Conservation (phyloP, 2,797 vertebrate genomes). For the Crax fasciolata region DNA sequence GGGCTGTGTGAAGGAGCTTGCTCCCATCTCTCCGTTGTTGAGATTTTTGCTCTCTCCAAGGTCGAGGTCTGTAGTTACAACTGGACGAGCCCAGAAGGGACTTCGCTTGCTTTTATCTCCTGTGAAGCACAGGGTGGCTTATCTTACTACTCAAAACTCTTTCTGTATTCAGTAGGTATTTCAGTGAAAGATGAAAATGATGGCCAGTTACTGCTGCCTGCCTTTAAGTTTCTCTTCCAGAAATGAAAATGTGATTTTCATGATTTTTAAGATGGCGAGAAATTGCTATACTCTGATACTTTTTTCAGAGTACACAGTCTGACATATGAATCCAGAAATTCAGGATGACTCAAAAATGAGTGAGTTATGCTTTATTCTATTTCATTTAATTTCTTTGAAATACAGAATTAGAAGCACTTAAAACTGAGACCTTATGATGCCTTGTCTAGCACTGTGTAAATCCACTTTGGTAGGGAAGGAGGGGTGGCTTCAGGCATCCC, state of each 20-base stretch:
- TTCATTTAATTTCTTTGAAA: background rate
- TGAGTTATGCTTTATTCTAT: background rate
- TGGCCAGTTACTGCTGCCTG: background rate
- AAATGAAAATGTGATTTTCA: background rate
- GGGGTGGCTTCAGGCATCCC: background rate
- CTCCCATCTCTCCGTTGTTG: background rate
- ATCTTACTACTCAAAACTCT: background rate
- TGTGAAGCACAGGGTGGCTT: background rate
- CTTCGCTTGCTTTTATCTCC: background rate
- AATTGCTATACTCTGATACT: background rate
- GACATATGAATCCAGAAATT: slow-evolving; percentile 28
- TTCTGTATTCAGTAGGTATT: background rate
- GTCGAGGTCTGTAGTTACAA: background rate
- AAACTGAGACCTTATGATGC: background rate
- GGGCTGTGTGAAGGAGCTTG: background rate
- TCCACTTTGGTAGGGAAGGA: background rate
- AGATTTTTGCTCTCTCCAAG: background rate
- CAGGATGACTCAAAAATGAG: slow-evolving; percentile 25
- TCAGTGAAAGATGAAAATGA: background rate
- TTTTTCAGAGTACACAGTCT: background rate
- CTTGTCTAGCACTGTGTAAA: background rate
- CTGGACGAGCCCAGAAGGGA: background rate
- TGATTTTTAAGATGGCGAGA: background rate
- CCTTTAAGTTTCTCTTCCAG: background rate
- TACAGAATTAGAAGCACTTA: background rate